These are phyloP conservation scores for Callyntrura sp. DNA, from an alignment of 2,888 invertebrate genomes.

Conservation along the genomic window DNA sequence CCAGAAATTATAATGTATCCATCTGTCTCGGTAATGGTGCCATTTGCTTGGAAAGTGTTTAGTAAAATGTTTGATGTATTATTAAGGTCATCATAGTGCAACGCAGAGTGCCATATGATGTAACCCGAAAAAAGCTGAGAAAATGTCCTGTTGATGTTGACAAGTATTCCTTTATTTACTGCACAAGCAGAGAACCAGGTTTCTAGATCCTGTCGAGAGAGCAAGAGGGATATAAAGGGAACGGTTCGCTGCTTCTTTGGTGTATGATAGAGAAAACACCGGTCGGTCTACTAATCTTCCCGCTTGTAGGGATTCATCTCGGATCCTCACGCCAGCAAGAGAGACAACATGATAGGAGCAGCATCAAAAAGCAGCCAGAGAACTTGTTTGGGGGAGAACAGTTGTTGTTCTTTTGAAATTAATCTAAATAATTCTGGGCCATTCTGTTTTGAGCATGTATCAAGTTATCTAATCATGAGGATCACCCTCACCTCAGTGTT, in stretches of 20 bases:
- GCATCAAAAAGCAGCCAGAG: neutral
- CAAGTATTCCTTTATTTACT: constrained; percentile 21
- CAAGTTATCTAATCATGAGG: constrained; percentile 51
- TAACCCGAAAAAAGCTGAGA: neutral
- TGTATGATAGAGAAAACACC: constrained; percentile 44
- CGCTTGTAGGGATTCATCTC: constrained; percentile 38
- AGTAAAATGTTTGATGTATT: constrained; percentile 72
- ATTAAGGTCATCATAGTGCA: constrained; percentile 67
- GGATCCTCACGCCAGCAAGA: constrained; percentile 9
- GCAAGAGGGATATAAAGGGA: neutral
- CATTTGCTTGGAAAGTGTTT: constrained; percentile 45
- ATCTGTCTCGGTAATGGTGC: neutral
- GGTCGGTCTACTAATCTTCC: constrained; percentile 45
- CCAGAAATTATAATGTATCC: constrained; percentile 13
- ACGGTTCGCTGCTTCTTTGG: constrained; percentile 8
- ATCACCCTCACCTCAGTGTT: constrained; percentile 50
- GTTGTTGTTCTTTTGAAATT: constrained; percentile 66
- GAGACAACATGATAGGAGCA: neutral
- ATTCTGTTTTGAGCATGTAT: constrained; percentile 39
- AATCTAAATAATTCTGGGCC: constrained; percentile 63
- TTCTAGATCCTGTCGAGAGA: neutral
- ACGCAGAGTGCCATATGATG: constrained; percentile 21
- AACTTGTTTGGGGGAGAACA: constrained; percentile 38
- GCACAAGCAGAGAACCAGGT: neutral
- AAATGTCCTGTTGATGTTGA: constrained; percentile 42